A percentile compares a stretch with the other conserved stretches of the same genome.
Evolutionary conservation across 2,888 invertebrate genomes (phyloP).

Genomic region (Hipparchia semele): DNA sequence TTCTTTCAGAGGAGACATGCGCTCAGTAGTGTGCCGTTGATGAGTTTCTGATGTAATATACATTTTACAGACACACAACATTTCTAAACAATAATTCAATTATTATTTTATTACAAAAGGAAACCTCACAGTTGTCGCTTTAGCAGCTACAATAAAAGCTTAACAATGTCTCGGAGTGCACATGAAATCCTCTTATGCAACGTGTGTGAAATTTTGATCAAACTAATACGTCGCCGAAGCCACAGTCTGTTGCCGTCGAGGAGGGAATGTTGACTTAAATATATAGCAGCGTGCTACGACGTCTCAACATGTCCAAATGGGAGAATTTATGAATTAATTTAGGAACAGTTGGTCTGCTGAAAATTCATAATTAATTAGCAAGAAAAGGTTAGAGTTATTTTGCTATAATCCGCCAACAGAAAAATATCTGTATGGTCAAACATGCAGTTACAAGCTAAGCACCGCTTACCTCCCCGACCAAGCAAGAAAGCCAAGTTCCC

Average conservation of each 20-base stretch:
- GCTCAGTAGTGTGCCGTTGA: no score
- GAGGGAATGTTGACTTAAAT: slow-evolving; percentile 1
- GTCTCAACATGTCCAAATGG: neutral
- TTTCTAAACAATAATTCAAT: neutral
- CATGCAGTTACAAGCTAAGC: no score
- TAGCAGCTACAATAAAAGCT: neutral
- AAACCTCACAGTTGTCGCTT: neutral
- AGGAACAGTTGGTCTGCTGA: neutral
- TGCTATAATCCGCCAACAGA: no score
- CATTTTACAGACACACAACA: no score
- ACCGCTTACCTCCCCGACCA: no score
- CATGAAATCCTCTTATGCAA: neutral
- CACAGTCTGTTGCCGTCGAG: neutral
- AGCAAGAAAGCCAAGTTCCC: no score
- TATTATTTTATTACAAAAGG: neutral
- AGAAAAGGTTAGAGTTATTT: no score
- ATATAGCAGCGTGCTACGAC: neutral
- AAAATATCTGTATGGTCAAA: no score
- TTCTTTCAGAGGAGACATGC: no score
- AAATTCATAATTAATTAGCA: no score
- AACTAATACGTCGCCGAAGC: neutral
- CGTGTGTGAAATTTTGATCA: slow-evolving; percentile 6
- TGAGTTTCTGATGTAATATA: no score
- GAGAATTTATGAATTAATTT: neutral
- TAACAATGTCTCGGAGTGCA: neutral